phyloP scores from a whole-genome alignment of 2,797 vertebrate species.

The Hemitrygon akajei region DNA sequence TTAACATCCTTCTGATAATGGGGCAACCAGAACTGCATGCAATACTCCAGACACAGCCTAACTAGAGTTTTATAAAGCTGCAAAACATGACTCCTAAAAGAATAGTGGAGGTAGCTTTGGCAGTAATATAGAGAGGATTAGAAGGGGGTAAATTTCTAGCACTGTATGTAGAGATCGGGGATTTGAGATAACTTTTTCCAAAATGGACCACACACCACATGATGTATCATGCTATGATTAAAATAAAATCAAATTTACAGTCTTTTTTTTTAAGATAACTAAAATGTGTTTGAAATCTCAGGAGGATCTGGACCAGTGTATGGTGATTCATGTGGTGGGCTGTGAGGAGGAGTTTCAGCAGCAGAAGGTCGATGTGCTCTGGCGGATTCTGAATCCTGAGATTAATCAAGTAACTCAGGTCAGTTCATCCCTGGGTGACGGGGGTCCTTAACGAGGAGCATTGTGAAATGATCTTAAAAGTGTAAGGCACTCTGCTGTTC shows the following conservation, averaged over 20 bases:
- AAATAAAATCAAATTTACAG: not conserved
- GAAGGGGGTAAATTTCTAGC: too few relatives aligned
- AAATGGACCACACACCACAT: too few relatives aligned
- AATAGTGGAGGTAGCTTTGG: not conserved
- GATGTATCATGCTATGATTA: not conserved
- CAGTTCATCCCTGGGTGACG: slow-evolving; percentile 25
- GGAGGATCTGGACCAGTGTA: slow-evolving; percentile 51
- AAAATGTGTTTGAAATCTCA: slow-evolving; percentile 38
- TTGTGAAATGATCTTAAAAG: not conserved
- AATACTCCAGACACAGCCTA: too few relatives aligned
- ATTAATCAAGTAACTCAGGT: slow-evolving; percentile 57
- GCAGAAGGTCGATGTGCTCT: slow-evolving; percentile 85
- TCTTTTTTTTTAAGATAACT: not conserved
- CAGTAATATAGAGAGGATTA: not conserved
- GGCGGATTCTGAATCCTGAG: slow-evolving; percentile 69
- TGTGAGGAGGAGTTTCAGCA: slow-evolving; percentile 88
- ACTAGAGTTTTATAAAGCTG: too few relatives aligned
- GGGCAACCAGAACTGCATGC: too few relatives aligned
- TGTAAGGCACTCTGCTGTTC: not conserved
- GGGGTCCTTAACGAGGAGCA: not conserved
- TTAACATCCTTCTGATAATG: too few relatives aligned
- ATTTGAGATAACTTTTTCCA: not conserved
- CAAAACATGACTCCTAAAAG: not conserved
- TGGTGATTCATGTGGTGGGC: slow-evolving; percentile 75
- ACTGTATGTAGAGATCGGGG: too few relatives aligned